Base-by-base conservation (phyloP, 2,888 invertebrate genomes). In the Trissoscelio sp. region DNA sequence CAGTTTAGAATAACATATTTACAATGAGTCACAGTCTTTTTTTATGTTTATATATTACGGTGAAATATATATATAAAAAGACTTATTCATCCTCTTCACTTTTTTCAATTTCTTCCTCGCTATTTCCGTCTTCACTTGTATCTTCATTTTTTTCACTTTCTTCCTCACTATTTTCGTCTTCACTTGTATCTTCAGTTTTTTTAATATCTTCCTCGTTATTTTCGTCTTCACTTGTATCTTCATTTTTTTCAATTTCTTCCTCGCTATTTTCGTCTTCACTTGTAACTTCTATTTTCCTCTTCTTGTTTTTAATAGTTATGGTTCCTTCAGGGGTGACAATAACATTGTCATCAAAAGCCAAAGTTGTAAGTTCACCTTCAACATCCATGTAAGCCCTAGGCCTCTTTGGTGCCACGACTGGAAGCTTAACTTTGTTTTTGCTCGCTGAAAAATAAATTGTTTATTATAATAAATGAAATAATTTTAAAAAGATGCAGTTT, bases 351-450 rank as follows among this genome's bases (percentile, higher is more conserved):
- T 87, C 42, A 73, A 92, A 91, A 31, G 91, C 87, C 18, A 92
- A 90, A 18, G 95, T 95, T 9, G 94, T 92, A 28, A 95, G 91
- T 88, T 95, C 95, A 84, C 93, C 95, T 84, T 93, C 92, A 28
- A 94, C 92, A n/a, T 93, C 88, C 67, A 89, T 89, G 83, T 91
- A 91, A 12, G 90, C 91, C 85, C 93, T 94, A 22, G 94, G 94
- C 90, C 92, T 92, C 83, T 91, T 92, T 18, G 91, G 92, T 85
- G 87, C 92, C 28, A 93, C 88, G 87, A 89, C 92, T 31, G 94
- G 93, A 85, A 92, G 87, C 85, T 91, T 77, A 4, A 94, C 88
- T 64, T 93, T 89, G 89, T 93, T 93, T 88, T 94, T 92, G 87
- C 92, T 91, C 86, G 93, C 95, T 95, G 88, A 55, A 92, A 72